These are phyloP conservation scores for Alectura lathami DNA, from an alignment of 2,113 vertebrate species.

Conservation along the genomic window DNA sequence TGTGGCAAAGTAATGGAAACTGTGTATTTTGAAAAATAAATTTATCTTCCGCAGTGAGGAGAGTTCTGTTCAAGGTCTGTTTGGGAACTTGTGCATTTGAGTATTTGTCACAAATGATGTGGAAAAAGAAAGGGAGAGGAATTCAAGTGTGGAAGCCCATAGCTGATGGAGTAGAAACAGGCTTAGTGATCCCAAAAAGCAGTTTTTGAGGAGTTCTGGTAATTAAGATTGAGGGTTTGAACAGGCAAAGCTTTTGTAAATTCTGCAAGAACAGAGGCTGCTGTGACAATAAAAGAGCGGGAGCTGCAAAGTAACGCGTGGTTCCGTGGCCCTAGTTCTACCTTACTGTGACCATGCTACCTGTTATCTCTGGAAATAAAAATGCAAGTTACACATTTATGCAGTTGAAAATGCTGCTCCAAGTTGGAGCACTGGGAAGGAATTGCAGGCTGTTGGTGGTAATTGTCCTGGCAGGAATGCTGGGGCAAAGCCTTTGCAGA, in stretches of 20 bases:
- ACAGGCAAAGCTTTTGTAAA: neutral
- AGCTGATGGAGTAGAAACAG: neutral
- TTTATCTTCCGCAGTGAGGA: neutral
- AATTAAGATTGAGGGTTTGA: neutral
- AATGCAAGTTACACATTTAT: neutral
- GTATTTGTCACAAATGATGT: neutral
- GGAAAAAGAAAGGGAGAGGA: no score
- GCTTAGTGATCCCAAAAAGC: neutral
- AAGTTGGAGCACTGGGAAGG: neutral
- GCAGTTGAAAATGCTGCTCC: neutral
- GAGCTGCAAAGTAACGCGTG: neutral
- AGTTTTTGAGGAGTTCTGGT: neutral
- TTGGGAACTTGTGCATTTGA: neutral
- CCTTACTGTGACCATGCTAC: neutral
- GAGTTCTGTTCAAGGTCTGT: neutral
- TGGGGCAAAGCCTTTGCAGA: neutral
- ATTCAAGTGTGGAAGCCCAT: neutral
- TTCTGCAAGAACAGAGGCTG: no score
- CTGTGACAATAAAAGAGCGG: neutral
- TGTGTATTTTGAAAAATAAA: neutral
- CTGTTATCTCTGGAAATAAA: neutral
- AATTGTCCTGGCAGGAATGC: neutral
- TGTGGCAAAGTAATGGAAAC: neutral
- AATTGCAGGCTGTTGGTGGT: neutral
- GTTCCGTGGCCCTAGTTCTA: neutral